A percentile compares a stretch with the other conserved stretches of the same genome.
phyloP scores from a whole-genome alignment of 2,113 vertebrate species.

The Chaetodon trifascialis region DNA sequence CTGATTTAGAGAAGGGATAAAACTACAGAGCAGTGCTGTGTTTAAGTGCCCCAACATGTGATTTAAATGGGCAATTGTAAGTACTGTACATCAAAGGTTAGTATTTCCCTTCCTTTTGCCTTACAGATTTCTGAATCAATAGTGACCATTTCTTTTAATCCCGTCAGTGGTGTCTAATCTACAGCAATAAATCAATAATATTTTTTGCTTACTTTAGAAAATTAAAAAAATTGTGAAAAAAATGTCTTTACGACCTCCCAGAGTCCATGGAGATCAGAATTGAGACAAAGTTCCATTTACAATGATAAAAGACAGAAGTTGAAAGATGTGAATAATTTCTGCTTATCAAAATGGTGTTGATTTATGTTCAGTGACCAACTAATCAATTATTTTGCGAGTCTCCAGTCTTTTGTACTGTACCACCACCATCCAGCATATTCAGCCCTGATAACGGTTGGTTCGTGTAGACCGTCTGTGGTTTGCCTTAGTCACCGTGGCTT shows the following conservation, averaged over 20 bases:
- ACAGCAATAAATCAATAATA: too few species aligned
- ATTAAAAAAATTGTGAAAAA: not conserved
- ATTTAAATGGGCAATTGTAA: not conserved
- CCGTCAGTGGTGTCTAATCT: too few species aligned
- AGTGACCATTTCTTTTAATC: not conserved
- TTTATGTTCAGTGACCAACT: not conserved
- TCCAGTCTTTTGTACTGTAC: not conserved
- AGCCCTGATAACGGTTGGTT: constrained; percentile 10
- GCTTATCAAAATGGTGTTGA: too few species aligned
- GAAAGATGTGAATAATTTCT: too few species aligned
- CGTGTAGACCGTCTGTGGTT: constrained; percentile 51
- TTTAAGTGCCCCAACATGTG: not conserved
- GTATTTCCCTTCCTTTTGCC: not conserved
- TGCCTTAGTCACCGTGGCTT: constrained; percentile 42
- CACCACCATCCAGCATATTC: not conserved
- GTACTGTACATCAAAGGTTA: not conserved
- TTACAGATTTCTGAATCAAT: not conserved
- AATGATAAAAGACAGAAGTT: not conserved
- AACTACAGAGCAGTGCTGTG: not conserved
- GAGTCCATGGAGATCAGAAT: not conserved
- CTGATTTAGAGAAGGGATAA: not conserved
- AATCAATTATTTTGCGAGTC: not conserved
- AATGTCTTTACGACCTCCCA: too few species aligned
- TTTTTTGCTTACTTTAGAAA: not conserved
- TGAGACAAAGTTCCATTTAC: not conserved